Conservation (phyloP, 2,113 vertebrate species). For the Malurus melanocephalus region DNA sequence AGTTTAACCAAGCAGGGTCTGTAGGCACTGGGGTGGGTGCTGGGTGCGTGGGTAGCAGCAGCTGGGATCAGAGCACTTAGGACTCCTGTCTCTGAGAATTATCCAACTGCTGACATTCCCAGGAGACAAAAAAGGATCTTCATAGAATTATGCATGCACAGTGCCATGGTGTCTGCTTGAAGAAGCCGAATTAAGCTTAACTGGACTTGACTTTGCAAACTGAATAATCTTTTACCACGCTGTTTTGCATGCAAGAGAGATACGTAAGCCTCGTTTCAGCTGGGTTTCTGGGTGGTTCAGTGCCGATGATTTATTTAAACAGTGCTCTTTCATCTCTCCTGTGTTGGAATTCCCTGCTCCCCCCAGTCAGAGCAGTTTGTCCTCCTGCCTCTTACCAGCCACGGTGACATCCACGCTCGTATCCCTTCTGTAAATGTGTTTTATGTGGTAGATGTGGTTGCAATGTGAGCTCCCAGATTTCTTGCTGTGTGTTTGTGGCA, state of each 20-base stretch:
- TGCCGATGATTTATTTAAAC: background rate
- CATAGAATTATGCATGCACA: background rate
- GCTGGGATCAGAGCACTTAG: background rate
- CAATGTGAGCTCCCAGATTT: background rate
- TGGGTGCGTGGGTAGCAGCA: background rate
- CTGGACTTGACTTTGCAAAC: background rate
- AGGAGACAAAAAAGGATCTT: background rate
- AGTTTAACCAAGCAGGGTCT: background rate
- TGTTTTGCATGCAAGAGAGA: background rate
- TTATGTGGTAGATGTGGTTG: background rate
- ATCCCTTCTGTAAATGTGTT: background rate
- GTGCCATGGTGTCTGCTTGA: background rate
- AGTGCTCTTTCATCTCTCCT: background rate
- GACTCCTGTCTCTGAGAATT: background rate
- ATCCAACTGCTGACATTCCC: background rate
- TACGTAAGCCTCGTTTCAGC: background rate
- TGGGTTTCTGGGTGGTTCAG: background rate
- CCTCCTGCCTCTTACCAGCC: background rate
- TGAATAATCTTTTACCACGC: background rate
- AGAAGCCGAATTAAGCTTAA: conserved; percentile 5
- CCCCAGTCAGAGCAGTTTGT: background rate
- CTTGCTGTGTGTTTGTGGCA: background rate
- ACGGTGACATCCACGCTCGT: background rate
- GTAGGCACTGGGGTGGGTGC: background rate
- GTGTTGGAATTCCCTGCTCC: background rate